Conservation (phyloP, 2,888 invertebrate genomes). For the Phyto melanocephala region DNA sequence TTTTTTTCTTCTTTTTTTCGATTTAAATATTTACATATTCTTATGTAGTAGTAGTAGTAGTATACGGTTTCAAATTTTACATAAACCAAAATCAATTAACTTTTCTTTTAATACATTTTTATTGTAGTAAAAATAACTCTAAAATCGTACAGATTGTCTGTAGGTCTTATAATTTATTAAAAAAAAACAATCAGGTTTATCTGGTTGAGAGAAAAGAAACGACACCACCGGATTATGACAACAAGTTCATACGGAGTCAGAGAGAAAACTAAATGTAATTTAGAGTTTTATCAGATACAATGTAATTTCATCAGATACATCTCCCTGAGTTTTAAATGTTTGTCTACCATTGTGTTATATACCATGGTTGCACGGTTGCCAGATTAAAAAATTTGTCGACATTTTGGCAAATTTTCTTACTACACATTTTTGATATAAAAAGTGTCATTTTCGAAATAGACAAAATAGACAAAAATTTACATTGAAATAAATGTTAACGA, state of each 20-base stretch:
- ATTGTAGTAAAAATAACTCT: background rate
- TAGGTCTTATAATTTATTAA: constrained; percentile 33
- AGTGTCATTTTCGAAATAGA: no score
- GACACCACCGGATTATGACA: constrained; percentile 15
- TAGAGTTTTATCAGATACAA: constrained; percentile 28
- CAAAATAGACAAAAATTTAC: no score
- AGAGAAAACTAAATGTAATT: constrained; percentile 51
- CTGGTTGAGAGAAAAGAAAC: constrained; percentile 19
- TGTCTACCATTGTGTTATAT: background rate
- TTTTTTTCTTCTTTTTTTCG: no score
- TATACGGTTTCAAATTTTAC: background rate
- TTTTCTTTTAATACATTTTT: background rate
- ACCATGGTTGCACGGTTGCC: background rate
- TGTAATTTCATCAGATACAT: constrained; percentile 18
- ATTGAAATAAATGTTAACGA: no score
- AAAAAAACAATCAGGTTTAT: constrained; percentile 52
- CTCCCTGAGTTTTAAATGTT: background rate
- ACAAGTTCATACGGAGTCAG: constrained; percentile 44
- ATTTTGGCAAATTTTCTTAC: no score
- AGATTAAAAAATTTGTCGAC: no score
- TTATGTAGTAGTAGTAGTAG: no score
- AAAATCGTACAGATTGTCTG: constrained; percentile 39
- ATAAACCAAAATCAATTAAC: background rate
- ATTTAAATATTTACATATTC: no score
- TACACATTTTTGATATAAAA: no score